These are phyloP conservation scores for Microctenopoma lineatum DNA, from an alignment of 2,797 vertebrate genomes.

Conservation along the genomic window DNA sequence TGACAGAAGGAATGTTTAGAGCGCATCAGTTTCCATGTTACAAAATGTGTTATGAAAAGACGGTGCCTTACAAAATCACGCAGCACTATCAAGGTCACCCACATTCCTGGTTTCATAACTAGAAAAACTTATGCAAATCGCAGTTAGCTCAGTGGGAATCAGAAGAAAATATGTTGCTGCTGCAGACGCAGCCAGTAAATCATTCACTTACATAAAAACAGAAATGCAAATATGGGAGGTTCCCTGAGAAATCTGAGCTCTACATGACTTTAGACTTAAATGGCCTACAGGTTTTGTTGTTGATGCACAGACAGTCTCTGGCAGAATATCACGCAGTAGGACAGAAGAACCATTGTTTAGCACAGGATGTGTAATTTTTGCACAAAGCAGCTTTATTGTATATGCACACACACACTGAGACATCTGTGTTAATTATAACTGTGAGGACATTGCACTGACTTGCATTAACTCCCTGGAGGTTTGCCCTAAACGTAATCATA, in stretches of 20 bases:
- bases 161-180: background rate
- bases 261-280: background rate
- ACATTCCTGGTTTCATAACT: conserved; percentile 73
- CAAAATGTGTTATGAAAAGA: conserved; percentile 48
- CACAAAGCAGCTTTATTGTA: background rate
- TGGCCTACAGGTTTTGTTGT: background rate
- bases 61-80: conserved; percentile 61
- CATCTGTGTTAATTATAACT: conserved; percentile 38
- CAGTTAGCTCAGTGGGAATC: conserved; percentile 23
- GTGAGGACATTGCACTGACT: conserved; percentile 4
- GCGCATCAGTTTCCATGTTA: conserved; percentile 20
- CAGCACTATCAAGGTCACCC: conserved; percentile 71
- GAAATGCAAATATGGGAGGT: too few species aligned
- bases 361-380: background rate
- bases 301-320: background rate
- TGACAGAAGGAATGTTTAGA: conserved; percentile 6
- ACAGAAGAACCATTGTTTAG: conserved; percentile 1
- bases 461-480: conserved; percentile 9
- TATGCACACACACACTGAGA: conserved; percentile 8
- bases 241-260: too few species aligned
- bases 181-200: background rate
- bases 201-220: background rate
- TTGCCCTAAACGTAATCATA: background rate
- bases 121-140: conserved; percentile 60
- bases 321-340: background rate